Conservation (phyloP, 2,797 vertebrate genomes). For the Sphenopsis melanotis region DNA sequence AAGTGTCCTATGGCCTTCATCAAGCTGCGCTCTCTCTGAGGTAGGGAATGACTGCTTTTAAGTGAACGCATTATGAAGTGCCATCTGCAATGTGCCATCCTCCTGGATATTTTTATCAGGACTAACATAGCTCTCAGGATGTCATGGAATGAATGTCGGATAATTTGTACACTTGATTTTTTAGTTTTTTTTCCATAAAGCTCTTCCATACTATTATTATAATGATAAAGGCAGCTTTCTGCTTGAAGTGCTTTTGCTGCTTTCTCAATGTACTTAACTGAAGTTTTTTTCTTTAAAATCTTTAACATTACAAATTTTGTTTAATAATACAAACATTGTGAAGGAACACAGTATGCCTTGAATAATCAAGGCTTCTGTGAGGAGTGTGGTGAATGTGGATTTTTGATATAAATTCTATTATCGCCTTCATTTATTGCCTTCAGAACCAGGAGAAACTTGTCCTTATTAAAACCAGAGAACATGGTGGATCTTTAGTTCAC, state of each 20-base stretch:
- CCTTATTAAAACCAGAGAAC: neutral
- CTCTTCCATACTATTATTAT: constrained; percentile 38
- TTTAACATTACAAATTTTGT: constrained; percentile 1
- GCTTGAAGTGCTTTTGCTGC: constrained; percentile 12
- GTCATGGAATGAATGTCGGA: constrained; percentile 52
- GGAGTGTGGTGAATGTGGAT: neutral
- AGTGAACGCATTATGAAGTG: constrained; percentile 46
- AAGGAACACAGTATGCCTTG: neutral
- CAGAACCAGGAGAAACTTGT: neutral
- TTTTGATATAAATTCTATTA: neutral
- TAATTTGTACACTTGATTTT: constrained; percentile 57
- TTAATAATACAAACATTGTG: neutral
- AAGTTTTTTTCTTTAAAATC: neutral
- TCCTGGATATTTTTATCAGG: constrained; percentile 67
- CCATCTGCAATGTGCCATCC: constrained; percentile 59
- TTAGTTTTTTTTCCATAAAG: neutral
- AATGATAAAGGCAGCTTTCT: constrained; percentile 30
- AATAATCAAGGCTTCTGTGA: neutral
- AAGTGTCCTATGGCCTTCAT: constrained; percentile 61
- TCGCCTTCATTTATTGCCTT: neutral
- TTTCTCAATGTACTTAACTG: neutral
- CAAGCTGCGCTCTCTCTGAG: constrained; percentile 52
- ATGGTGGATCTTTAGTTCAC: neutral
- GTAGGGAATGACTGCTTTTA: constrained; percentile 52
- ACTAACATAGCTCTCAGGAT: constrained; percentile 66